phyloP scores from a whole-genome alignment of 2,113 vertebrate species.

The Anoura caudifer region DNA sequence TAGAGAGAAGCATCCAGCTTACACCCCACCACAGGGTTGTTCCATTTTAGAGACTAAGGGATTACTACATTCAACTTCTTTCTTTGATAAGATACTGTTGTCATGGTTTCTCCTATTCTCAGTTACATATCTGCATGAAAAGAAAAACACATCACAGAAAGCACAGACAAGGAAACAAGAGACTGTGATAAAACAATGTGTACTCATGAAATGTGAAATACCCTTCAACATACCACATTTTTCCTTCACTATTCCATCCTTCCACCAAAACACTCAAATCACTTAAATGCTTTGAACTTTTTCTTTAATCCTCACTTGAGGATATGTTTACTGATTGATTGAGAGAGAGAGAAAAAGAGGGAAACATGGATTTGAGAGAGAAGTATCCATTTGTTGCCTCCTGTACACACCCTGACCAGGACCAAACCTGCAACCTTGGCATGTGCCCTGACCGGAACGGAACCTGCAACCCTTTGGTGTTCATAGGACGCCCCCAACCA shows the following conservation, averaged over 20 bases:
- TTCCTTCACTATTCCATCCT: background rate
- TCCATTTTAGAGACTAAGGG: background rate
- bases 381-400: too few relatives aligned
- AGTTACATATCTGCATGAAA: conserved; percentile 30
- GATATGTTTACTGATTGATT: too few relatives aligned
- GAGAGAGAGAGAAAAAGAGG: too few relatives aligned
- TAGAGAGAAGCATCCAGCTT: background rate
- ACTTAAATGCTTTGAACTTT: background rate
- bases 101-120: conserved; percentile 58
- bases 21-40: background rate
- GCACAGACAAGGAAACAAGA: conserved; percentile 16
- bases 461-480: too few relatives aligned
- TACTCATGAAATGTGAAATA: background rate
- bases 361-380: too few relatives aligned
- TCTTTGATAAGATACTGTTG: conserved; percentile 31
- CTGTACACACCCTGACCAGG: too few relatives aligned
- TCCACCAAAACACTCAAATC: background rate
- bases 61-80: background rate
- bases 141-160: background rate
- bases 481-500: too few relatives aligned
- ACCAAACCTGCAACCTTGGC: too few relatives aligned
- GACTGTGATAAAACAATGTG: background rate
- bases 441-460: too few relatives aligned
- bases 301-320: too few relatives aligned
- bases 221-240: background rate